Base-by-base conservation (phyloP, 2,797 vertebrate genomes). In the Chrosomus eos region DNA sequence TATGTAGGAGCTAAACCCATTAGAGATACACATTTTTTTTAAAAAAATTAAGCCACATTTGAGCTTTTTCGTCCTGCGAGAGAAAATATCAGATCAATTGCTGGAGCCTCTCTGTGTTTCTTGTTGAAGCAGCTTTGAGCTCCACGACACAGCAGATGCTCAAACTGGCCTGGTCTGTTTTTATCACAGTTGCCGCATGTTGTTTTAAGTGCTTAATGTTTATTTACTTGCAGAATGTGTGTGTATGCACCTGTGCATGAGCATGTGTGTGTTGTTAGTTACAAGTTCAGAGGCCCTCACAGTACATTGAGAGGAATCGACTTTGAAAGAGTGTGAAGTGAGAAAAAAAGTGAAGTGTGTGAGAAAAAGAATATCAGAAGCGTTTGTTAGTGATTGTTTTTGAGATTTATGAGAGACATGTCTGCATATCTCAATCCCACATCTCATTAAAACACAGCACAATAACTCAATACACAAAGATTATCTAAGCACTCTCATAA, bases 171-270 rank as follows among this genome's bases (percentile, higher is more conserved):
- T 60, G 53, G 71, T 80, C 83, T 87, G 85, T 82, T 90, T 90
- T 88, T 83, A 87, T 85, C 87, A 82, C 88, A 88, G 85, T 90
- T 88, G 84, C 79, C 87, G 86, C 81, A 62, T 87, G 86, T 89
- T 90, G 89, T 85, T 88, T 88, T 87, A 88, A 83, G 64, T 68
- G 64, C 58, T 62, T 84, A 68, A 82, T 89, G 83, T 92, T 92
- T 92, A 85, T 90, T 90, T 90, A 83, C 80, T 71, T 77, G 71
- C 77, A 85, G 74, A 68, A 55, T 85, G 81, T 85, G 81, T 83
- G 82, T 87, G 76, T 71, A 19, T 87, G 68, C 80, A 68, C 81
- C 33, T 81, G 83, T 81, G 58, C 19, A 31, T 13, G 40, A 68
- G 70, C 14, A 14, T 68, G 48, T 80, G 83, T 72, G 74, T 86